Percentiles rank a stretch among this genome's conserved stretches.
Conservation (phyloP, 2,888 invertebrate genomes). For the Microctonus brassicae region DNA sequence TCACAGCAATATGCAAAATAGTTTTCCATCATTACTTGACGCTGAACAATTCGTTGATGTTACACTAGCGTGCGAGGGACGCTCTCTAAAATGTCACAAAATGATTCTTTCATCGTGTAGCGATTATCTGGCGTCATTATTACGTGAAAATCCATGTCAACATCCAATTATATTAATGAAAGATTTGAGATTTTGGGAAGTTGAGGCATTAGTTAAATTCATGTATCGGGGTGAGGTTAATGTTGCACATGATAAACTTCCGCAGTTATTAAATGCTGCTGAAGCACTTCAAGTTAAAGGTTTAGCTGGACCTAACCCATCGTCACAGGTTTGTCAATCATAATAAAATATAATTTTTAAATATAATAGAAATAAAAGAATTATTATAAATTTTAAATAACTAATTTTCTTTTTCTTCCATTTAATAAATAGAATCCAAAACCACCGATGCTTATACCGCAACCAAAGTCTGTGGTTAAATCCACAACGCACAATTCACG, state of each 20-base stretch:
- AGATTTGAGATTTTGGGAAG: slow-evolving; percentile 86
- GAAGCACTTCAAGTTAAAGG: slow-evolving; percentile 88
- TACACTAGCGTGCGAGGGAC: slow-evolving; percentile 88
- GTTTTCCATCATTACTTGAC: slow-evolving; percentile 81
- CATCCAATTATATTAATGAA: slow-evolving; percentile 88
- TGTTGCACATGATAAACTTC: slow-evolving; percentile 86
- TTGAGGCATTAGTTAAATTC: slow-evolving; percentile 88
- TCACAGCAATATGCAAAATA: slow-evolving; percentile 83
- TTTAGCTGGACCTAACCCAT: slow-evolving; percentile 67
- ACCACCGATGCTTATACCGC: slow-evolving; percentile 61
- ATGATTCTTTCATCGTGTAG: slow-evolving; percentile 88
- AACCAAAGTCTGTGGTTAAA: slow-evolving; percentile 53
- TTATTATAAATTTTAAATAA: neutral
- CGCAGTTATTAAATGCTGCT: slow-evolving; percentile 85
- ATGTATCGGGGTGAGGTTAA: slow-evolving; percentile 94
- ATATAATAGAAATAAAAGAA: no score
- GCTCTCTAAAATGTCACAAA: slow-evolving; percentile 89
- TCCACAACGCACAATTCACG: slow-evolving; percentile 27
- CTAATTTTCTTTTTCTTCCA: neutral
- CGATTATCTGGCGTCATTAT: slow-evolving; percentile 83
- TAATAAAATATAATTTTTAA: no score
- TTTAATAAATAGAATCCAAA: slow-evolving; percentile 54
- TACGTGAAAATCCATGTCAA: slow-evolving; percentile 87
- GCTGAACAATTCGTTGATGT: slow-evolving; percentile 91
- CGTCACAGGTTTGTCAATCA: slow-evolving; percentile 60